A percentile compares a stretch with the other conserved stretches of the same genome.
Conservation (phyloP, 2,888 invertebrate genomes). For the Malthinus flaveolus region DNA sequence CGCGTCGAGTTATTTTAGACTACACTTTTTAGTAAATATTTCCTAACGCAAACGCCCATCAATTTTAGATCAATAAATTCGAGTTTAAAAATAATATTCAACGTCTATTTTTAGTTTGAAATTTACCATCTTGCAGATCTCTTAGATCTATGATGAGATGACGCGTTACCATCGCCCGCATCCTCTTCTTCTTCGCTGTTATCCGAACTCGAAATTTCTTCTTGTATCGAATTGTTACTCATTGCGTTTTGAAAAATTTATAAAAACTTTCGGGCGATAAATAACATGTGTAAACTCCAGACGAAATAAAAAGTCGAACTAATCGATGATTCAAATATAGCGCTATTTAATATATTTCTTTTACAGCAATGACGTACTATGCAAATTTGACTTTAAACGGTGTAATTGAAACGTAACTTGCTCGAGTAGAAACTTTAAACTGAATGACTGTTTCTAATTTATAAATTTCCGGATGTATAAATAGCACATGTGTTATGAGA, state of each 20-base stretch:
- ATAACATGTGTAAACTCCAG: not conserved
- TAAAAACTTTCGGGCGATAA: no score
- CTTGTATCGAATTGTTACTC: conserved; percentile 5
- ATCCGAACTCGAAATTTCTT: conserved; percentile 26
- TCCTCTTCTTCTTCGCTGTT: conserved; percentile 29
- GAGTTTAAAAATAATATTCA: conserved; percentile 11
- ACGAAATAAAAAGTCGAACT: not conserved
- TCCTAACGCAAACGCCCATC: not conserved
- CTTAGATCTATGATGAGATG: conserved; percentile 18
- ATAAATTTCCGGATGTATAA: conserved; percentile 23
- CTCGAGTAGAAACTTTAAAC: conserved; percentile 6
- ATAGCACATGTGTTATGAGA: conserved; percentile 16
- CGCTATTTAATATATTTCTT: not conserved
- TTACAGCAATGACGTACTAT: not conserved
- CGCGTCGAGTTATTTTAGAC: not conserved
- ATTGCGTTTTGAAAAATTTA: not conserved
- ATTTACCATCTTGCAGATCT: conserved; percentile 22
- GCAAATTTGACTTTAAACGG: not conserved
- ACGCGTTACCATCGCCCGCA: conserved; percentile 7
- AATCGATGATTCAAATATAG: not conserved
- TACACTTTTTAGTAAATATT: not conserved
- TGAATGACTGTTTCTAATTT: conserved; percentile 26
- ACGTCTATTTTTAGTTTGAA: conserved; percentile 12
- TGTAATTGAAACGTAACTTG: conserved; percentile 3
- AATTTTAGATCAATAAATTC: conserved; percentile 2